A percentile compares a stretch with the other conserved stretches of the same genome.
phyloP scores from a whole-genome alignment of 2,888 invertebrate genomes.

The Mellilla xanthometata region DNA sequence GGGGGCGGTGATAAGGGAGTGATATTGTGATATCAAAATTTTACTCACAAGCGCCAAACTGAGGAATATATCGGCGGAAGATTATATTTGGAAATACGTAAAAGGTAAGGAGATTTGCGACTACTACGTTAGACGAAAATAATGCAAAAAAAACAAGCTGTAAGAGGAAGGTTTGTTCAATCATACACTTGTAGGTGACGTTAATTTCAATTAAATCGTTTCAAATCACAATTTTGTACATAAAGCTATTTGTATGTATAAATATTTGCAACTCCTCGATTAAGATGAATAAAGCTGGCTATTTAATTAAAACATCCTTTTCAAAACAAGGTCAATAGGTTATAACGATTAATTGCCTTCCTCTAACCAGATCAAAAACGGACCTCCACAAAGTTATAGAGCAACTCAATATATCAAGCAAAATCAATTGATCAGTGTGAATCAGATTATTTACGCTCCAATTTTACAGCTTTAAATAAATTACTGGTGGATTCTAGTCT shows the following conservation, averaged over 20 bases:
- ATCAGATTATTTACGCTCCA: background rate
- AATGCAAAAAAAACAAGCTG: too few species aligned
- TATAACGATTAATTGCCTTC: too few species aligned
- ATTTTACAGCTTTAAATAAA: background rate
- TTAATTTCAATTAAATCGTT: too few species aligned
- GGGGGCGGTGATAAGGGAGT: constrained; percentile 63
- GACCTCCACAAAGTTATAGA: background rate
- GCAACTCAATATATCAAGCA: constrained; percentile 17
- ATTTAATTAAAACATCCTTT: too few species aligned
- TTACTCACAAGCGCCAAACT: constrained; percentile 64
- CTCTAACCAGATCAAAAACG: background rate
- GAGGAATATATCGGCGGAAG: constrained; percentile 71
- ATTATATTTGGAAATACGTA: constrained; percentile 75
- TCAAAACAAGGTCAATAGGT: too few species aligned
- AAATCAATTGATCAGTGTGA: constrained; percentile 37
- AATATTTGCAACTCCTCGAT: too few species aligned
- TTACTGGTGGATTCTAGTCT: background rate
- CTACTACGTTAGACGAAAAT: too few species aligned
- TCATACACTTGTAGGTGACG: too few species aligned
- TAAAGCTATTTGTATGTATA: too few species aligned
- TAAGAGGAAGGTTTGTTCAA: too few species aligned
- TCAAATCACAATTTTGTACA: too few species aligned
- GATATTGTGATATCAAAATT: constrained; percentile 62
- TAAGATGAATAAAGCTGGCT: too few species aligned
- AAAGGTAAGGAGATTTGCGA: constrained; percentile 74